These are phyloP conservation scores for Centropus unirufus DNA, from an alignment of 2,113 vertebrate species.

Conservation along the genomic window DNA sequence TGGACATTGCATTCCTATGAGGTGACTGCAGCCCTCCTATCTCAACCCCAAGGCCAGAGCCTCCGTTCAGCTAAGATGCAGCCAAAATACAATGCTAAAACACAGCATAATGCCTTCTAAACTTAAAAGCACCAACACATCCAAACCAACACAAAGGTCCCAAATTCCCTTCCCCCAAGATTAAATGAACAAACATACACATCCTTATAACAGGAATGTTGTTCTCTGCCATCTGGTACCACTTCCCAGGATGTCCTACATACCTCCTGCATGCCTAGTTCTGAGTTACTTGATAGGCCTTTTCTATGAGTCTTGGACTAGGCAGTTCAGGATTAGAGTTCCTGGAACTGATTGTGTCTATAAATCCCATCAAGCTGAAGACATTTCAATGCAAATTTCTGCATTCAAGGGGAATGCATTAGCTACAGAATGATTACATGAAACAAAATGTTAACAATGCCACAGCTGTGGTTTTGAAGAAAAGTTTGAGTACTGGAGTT, in stretches of 20 bases:
- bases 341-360: background rate
- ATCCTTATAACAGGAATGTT: no score
- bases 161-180: no score
- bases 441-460: background rate
- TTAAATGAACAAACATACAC: no score
- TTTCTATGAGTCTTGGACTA: background rate
- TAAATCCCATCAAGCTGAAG: background rate
- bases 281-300: background rate
- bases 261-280: background rate
- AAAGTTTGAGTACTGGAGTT: background rate
- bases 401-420: background rate
- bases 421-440: background rate
- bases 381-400: slow-evolving; percentile 15
- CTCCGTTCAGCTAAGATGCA: no score
- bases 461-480: slow-evolving; percentile 1
- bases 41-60: no score
- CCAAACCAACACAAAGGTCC: no score
- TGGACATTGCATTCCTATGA: no score
- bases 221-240: background rate
- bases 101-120: no score
- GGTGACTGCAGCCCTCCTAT: no score
- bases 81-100: no score
- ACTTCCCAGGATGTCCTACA: background rate
- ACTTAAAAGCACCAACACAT: no score
- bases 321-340: background rate